Percentiles rank a stretch among this genome's conserved stretches.
phyloP scores from a whole-genome alignment of 2,888 invertebrate genomes.

The Himalopsyche kuldschensis region DNA sequence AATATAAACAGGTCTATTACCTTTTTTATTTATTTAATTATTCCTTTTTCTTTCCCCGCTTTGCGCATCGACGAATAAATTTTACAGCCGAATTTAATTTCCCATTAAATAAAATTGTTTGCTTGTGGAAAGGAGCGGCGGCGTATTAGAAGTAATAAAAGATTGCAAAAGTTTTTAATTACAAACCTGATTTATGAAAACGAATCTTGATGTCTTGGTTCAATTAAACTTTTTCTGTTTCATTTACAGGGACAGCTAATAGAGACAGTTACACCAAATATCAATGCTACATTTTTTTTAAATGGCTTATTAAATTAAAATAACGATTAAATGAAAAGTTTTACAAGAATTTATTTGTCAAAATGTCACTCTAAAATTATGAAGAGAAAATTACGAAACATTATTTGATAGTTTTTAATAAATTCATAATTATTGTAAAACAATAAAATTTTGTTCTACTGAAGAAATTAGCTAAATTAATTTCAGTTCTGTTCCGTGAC shows the following conservation, averaged over 20 bases:
- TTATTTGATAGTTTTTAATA: too few species aligned
- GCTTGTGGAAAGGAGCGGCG: background rate
- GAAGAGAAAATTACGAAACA: background rate
- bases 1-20: too few species aligned
- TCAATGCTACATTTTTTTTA: too few species aligned
- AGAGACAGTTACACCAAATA: background rate
- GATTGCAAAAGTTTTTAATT: background rate
- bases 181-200: background rate
- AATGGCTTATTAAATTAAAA: too few species aligned
- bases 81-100: background rate
- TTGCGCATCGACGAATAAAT: background rate
- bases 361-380: background rate
- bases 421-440: too few species aligned
- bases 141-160: background rate
- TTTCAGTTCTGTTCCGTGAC: too few species aligned
- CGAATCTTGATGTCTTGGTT: background rate
- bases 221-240: background rate
- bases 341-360: background rate
- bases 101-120: background rate
- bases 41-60: too few species aligned
- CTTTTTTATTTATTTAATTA: too few species aligned
- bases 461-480: too few species aligned
- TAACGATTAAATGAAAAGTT: too few species aligned
- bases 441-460: too few species aligned
- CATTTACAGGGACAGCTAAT: background rate